Conservation (phyloP, 2,113 vertebrate species). For the Campylomormyrus tamandua region DNA sequence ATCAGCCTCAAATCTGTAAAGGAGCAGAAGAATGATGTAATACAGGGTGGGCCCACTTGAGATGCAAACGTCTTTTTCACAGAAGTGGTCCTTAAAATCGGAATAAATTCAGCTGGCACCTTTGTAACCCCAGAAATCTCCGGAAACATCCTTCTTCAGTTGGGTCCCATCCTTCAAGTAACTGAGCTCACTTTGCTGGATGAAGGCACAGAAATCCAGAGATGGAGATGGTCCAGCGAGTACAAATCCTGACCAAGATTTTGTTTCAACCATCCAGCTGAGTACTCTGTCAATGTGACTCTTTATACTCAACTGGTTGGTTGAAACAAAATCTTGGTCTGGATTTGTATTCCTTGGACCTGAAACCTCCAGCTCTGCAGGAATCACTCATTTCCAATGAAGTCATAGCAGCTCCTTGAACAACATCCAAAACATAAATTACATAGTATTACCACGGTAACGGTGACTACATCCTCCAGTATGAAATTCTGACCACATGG, state of each 20-base stretch:
- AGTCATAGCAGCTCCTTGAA: neutral
- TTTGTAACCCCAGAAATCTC: neutral
- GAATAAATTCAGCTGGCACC: neutral
- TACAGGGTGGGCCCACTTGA: neutral
- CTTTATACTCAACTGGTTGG: too few species aligned
- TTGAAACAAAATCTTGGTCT: too few species aligned
- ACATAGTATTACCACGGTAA: neutral
- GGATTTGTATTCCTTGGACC: too few species aligned
- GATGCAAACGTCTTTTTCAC: neutral
- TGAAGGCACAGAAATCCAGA: neutral
- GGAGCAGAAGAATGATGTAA: slow-evolving; percentile 2
- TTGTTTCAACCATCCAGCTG: too few species aligned
- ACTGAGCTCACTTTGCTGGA: neutral
- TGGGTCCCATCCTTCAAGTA: neutral
- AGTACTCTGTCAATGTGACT: too few species aligned
- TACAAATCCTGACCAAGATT: too few species aligned
- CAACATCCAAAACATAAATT: neutral
- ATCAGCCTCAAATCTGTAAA: slow-evolving; percentile 14
- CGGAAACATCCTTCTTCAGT: neutral
- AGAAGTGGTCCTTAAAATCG: slow-evolving; percentile 3
- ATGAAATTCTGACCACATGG: slow-evolving; percentile 13
- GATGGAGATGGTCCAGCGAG: too few species aligned
- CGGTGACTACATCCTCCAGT: neutral
- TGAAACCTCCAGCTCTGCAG: neutral
- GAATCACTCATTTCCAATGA: neutral